phyloP scores from a whole-genome alignment of 1,140 invertebrate species.

The Solenopsis fugax region DNA sequence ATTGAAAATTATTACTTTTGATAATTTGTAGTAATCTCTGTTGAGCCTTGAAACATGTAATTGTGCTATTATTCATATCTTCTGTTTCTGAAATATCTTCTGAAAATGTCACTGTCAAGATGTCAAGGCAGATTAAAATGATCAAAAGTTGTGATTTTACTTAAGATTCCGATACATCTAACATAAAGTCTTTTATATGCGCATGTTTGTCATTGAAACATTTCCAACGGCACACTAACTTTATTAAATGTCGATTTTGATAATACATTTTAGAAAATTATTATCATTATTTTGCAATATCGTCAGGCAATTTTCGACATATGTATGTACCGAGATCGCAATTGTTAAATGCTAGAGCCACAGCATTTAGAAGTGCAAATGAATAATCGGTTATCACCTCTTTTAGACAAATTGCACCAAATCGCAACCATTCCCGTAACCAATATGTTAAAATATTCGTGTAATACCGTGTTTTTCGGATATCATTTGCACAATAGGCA shows the following conservation, averaged over 20 bases:
- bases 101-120: conserved; percentile 48
- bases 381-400: background rate
- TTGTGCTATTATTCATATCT: background rate
- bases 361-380: background rate
- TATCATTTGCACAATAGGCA: conserved; percentile 14
- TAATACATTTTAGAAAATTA: background rate
- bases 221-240: conserved; percentile 55
- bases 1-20: conserved; percentile 2
- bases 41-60: conserved; percentile 46
- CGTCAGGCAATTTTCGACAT: background rate
- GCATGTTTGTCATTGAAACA: conserved; percentile 48
- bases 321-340: background rate
- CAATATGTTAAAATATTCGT: conserved; percentile 1
- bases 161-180: conserved; percentile 60
- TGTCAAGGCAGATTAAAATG: conserved; percentile 52
- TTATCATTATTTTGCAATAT: background rate
- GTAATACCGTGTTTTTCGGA: background rate
- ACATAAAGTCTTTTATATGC: conserved; percentile 65
- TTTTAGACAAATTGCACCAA: background rate
- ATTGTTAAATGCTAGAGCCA: background rate
- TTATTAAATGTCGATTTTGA: conserved; percentile 68
- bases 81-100: conserved; percentile 27
- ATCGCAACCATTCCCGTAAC: background rate
- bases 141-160: conserved; percentile 37
- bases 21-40: conserved; percentile 42